These are phyloP conservation scores for Forbesichthys papilliferus DNA, from an alignment of 2,113 vertebrate species.

Conservation along the genomic window DNA sequence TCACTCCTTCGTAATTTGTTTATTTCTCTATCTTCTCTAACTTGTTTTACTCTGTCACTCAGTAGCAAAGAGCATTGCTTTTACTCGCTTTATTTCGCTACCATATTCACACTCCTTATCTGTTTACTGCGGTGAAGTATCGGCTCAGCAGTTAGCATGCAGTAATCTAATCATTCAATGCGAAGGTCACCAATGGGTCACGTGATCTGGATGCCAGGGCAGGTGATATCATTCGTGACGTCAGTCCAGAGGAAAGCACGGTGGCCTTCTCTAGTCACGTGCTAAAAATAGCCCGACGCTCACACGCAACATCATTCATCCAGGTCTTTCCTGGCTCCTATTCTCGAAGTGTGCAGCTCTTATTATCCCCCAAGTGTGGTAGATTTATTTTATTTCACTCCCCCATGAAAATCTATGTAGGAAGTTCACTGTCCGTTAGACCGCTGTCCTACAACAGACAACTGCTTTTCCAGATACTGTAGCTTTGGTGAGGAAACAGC, in stretches of 20 bases:
- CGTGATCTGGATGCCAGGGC: slow-evolving; percentile 46
- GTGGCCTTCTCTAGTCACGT: slow-evolving; percentile 44
- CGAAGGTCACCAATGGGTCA: slow-evolving; percentile 61
- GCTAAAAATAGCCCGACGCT: slow-evolving; percentile 70
- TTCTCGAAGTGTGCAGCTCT: slow-evolving; percentile 5
- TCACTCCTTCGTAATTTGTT: slow-evolving; percentile 44
- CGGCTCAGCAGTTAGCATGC: slow-evolving; percentile 30
- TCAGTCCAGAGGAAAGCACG: slow-evolving; percentile 41
- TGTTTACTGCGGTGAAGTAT: not conserved
- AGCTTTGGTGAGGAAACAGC: slow-evolving; percentile 16
- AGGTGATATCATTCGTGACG: slow-evolving; percentile 67
- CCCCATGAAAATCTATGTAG: slow-evolving; percentile 31
- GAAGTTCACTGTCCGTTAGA: slow-evolving; percentile 46
- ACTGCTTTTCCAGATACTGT: not conserved
- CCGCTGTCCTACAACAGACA: not conserved
- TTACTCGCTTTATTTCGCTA: not conserved
- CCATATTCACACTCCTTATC: slow-evolving; percentile 15
- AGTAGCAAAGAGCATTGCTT: not conserved
- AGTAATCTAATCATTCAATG: slow-evolving; percentile 67
- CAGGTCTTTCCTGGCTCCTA: slow-evolving; percentile 33
- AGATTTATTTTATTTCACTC: no score
- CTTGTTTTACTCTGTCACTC: slow-evolving; percentile 3
- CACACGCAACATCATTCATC: slow-evolving; percentile 57
- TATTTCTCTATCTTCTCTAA: slow-evolving; percentile 21
- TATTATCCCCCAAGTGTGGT: not conserved